These are phyloP conservation scores for Protophormia terraenovae DNA, from an alignment of 2,888 invertebrate genomes.

Conservation along the genomic window DNA sequence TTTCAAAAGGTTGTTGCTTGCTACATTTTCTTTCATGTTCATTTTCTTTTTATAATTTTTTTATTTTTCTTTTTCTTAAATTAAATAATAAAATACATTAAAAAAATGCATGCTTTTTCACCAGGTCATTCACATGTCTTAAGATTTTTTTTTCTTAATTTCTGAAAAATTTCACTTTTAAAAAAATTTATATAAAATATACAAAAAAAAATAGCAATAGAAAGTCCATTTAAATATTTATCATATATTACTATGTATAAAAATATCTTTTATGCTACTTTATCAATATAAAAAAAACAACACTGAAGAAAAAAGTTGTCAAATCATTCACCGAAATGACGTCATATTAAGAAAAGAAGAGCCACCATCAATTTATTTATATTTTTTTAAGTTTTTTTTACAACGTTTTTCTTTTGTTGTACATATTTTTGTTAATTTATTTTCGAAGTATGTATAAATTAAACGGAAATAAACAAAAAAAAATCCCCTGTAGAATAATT, in stretches of 20 bases:
- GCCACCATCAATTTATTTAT: background rate
- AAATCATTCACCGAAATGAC: slow-evolving; percentile 25
- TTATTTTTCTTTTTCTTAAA: background rate
- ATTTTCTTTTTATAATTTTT: background rate
- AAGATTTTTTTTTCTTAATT: background rate
- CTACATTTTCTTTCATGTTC: background rate
- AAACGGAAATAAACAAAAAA: slow-evolving; percentile 17
- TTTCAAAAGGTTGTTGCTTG: slow-evolving; percentile 20
- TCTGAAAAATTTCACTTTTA: background rate
- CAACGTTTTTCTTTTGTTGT: no score
- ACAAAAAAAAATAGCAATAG: background rate
- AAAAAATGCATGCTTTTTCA: background rate
- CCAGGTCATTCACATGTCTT: background rate
- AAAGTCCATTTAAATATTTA: background rate
- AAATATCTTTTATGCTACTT: background rate
- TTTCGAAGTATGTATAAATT: background rate
- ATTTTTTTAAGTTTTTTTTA: background rate
- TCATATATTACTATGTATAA: background rate
- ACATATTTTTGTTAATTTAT: background rate
- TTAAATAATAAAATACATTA: background rate
- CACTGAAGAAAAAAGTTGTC: slow-evolving; percentile 6
- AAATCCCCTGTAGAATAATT: background rate
- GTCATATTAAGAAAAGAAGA: slow-evolving; percentile 4
- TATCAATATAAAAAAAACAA: background rate
- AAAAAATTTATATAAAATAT: background rate